A percentile compares a stretch with the other conserved stretches of the same genome.
These are phyloP conservation scores for Sarcophaga rosellei DNA, from an alignment of 2,888 invertebrate genomes.

Conservation along the genomic window DNA sequence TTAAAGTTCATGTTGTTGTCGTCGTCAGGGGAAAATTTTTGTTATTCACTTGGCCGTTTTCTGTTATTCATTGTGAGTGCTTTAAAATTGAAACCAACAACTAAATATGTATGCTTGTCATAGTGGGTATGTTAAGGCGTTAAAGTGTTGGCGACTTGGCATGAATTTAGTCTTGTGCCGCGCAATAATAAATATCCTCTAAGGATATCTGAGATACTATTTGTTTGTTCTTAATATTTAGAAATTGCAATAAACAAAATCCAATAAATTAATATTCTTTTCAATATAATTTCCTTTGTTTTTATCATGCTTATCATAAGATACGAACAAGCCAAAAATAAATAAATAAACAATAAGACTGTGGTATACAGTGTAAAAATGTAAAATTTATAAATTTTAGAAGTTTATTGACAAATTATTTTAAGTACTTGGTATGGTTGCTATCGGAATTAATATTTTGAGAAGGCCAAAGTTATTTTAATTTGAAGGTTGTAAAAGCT, in stretches of 20 bases:
- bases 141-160: slow-evolving; percentile 10
- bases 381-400: no score
- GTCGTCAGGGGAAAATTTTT: slow-evolving; percentile 68
- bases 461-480: no score
- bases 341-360: no score
- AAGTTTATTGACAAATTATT: no score
- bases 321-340: no score
- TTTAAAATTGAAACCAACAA: slow-evolving; percentile 22
- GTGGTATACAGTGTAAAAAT: no score
- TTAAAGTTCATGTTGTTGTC: slow-evolving; percentile 64
- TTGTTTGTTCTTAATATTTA: slow-evolving; percentile 35
- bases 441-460: no score
- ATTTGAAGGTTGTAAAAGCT: no score
- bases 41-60: slow-evolving; percentile 69
- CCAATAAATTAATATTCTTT: neutral
- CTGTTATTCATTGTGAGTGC: slow-evolving; percentile 66
- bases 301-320: neutral
- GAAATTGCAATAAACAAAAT: slow-evolving; percentile 15
- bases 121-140: slow-evolving; percentile 5
- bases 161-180: slow-evolving; percentile 22
- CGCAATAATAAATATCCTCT: neutral
- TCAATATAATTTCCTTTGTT: neutral
- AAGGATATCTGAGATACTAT: neutral
- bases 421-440: no score
- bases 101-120: slow-evolving; percentile 14